A percentile compares a stretch with the other conserved stretches of the same genome.
Evolutionary conservation across 2,888 invertebrate genomes (phyloP).

Genomic region (Catocala nupta): DNA sequence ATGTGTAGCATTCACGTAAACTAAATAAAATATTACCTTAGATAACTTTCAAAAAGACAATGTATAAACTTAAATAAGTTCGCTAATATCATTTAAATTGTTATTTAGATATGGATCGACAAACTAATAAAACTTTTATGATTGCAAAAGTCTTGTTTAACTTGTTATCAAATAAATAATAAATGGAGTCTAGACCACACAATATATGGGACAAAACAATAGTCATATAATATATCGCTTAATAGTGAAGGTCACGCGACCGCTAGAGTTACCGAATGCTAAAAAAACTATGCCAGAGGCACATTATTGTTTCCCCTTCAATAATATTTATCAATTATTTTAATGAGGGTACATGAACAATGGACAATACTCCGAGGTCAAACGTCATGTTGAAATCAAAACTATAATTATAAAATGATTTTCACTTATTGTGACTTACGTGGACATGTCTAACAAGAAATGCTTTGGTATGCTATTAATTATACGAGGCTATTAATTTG

Average conservation of each 20-base stretch:
- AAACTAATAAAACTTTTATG: slow-evolving; percentile 8
- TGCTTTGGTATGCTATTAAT: slow-evolving; percentile 38
- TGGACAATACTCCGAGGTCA: slow-evolving; percentile 43
- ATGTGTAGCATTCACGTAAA: too few relatives aligned
- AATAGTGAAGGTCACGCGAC: slow-evolving; percentile 30
- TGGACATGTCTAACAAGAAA: slow-evolving; percentile 35
- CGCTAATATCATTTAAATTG: slow-evolving; percentile 1
- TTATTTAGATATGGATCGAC: not conserved
- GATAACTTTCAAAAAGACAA: not conserved
- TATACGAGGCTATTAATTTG: slow-evolving; percentile 42
- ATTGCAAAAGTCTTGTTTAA: not conserved
- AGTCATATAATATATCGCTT: slow-evolving; percentile 19
- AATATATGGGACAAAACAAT: slow-evolving; percentile 1
- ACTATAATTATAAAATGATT: slow-evolving; percentile 52
- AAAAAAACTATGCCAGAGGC: slow-evolving; percentile 45
- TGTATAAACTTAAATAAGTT: not conserved
- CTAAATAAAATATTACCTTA: not conserved
- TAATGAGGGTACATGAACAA: slow-evolving; percentile 54
- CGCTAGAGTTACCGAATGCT: slow-evolving; percentile 6
- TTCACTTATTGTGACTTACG: slow-evolving; percentile 51
- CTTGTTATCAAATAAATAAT: slow-evolving; percentile 3
- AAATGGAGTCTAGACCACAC: slow-evolving; percentile 2
- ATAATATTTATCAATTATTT: slow-evolving; percentile 57
- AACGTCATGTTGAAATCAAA: slow-evolving; percentile 44
- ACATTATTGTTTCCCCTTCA: slow-evolving; percentile 49